A percentile compares a stretch with the other conserved stretches of the same genome.
phyloP scores from a whole-genome alignment of 2,113 vertebrate genomes.

The Festucalex cinctus region DNA sequence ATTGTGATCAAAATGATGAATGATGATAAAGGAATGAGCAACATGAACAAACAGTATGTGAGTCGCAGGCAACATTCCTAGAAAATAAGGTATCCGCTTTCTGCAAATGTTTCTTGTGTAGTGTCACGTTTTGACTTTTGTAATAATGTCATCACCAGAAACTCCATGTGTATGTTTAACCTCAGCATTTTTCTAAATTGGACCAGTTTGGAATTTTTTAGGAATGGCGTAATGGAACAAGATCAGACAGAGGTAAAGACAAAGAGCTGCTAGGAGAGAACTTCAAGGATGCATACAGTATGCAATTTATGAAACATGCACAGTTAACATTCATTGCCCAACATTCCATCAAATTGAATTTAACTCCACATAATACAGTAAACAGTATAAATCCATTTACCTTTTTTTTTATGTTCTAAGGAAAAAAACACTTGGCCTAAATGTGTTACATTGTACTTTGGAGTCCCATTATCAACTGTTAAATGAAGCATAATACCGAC shows the following conservation, averaged over 20 bases:
- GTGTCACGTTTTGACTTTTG: neutral
- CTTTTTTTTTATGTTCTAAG: neutral
- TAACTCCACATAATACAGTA: too few relatives aligned
- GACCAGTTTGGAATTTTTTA: neutral
- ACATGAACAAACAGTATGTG: neutral
- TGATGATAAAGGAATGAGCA: neutral
- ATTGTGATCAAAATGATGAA: neutral
- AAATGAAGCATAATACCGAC: neutral
- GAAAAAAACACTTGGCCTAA: neutral
- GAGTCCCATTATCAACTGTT: neutral
- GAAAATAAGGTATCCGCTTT: neutral
- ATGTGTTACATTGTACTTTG: neutral
- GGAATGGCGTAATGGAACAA: neutral
- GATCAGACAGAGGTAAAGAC: neutral
- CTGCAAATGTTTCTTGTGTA: neutral
- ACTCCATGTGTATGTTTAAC: neutral
- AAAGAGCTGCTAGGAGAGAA: neutral
- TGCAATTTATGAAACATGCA: too few relatives aligned
- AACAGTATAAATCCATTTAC: neutral
- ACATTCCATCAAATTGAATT: too few relatives aligned
- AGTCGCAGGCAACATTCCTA: neutral
- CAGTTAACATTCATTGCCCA: too few relatives aligned
- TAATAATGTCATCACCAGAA: neutral
- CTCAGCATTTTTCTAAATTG: neutral
- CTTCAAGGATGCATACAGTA: too few relatives aligned